These are phyloP conservation scores for Siphamia tubifer DNA, from an alignment of 2,113 vertebrate species.

Conservation along the genomic window DNA sequence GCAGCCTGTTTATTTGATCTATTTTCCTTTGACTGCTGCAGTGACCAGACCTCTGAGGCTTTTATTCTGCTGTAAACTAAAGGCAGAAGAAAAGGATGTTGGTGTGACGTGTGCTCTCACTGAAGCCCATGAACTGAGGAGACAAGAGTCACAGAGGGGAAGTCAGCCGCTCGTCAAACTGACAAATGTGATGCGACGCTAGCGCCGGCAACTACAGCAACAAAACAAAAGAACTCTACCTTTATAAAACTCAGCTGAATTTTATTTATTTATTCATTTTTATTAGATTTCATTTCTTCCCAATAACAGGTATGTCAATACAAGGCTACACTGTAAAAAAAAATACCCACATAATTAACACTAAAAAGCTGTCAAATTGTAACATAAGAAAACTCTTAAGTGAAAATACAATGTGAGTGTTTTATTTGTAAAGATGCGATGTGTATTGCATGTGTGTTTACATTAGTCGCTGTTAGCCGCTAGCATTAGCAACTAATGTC, in stretches of 20 bases:
- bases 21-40: slow-evolving; percentile 22
- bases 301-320: too few species aligned
- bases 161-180: not conserved
- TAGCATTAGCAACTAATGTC: too few species aligned
- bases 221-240: not conserved
- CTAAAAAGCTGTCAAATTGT: too few species aligned
- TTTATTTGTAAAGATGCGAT: too few species aligned
- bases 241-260: not conserved
- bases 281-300: too few species aligned
- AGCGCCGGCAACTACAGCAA: not conserved
- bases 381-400: too few species aligned
- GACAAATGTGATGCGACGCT: slow-evolving; percentile 30
- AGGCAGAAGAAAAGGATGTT: slow-evolving; percentile 26
- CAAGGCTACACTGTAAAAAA: too few species aligned
- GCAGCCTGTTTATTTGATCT: slow-evolving; percentile 33
- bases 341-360: too few species aligned
- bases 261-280: too few species aligned
- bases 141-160: slow-evolving; percentile 21
- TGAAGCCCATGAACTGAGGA: slow-evolving; percentile 35
- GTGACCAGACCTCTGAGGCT: slow-evolving; percentile 23
- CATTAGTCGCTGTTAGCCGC: too few species aligned
- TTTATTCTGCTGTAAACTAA: slow-evolving; percentile 22
- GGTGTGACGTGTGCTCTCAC: slow-evolving; percentile 24
- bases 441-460: too few species aligned
- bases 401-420: too few species aligned